Evolutionary conservation across 2,797 vertebrate species (phyloP).

Genomic region (Lithobates pipiens): DNA sequence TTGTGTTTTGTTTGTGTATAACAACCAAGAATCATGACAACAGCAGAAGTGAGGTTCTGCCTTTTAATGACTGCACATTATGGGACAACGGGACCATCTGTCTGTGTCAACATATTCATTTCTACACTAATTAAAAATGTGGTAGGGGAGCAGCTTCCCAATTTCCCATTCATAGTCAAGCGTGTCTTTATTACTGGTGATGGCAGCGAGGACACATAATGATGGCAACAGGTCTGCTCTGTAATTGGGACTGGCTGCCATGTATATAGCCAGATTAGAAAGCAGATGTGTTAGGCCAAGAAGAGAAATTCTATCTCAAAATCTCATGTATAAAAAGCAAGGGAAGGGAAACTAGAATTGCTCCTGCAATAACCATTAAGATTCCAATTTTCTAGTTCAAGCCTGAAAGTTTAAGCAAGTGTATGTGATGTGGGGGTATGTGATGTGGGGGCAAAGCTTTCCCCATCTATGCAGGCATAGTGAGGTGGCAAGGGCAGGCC

Average conservation of each 20-base stretch:
- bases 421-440: not conserved
- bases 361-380: no score
- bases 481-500: no score
- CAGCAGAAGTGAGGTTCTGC: constrained; percentile 26
- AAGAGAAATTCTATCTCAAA: not conserved
- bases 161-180: constrained; percentile 20
- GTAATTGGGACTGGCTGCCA: not conserved
- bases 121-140: constrained; percentile 49
- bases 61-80: constrained; percentile 43
- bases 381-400: not conserved
- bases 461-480: no score
- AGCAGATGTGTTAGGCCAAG: not conserved
- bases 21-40: constrained; percentile 32
- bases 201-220: constrained; percentile 13
- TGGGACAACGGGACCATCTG: constrained; percentile 45
- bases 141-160: constrained; percentile 30
- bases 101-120: constrained; percentile 48
- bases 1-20: constrained; percentile 18
- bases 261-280: not conserved
- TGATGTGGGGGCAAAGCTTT: not conserved
- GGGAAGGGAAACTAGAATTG: not conserved
- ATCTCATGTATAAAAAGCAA: not conserved
- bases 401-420: not conserved
- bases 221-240: constrained; percentile 7
- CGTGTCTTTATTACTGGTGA: constrained; percentile 14